Evolutionary conservation across 2,888 invertebrate genomes (phyloP).

Genomic region (Lasius platythorax): DNA sequence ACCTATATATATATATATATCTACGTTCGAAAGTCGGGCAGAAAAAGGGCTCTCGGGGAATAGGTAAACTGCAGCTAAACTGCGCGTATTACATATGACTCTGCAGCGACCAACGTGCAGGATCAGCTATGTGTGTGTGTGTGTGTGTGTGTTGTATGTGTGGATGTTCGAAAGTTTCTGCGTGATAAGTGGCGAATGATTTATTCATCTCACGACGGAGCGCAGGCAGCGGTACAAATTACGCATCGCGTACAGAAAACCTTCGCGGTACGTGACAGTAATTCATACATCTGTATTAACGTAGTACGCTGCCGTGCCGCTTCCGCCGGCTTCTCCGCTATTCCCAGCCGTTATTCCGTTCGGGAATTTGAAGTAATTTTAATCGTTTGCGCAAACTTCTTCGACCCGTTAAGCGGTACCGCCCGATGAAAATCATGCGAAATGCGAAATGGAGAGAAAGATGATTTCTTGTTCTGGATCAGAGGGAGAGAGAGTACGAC

Average conservation of each 20-base stretch:
- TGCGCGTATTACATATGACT: slow-evolving; percentile 56
- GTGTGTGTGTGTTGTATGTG: neutral
- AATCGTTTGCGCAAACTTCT: slow-evolving; percentile 56
- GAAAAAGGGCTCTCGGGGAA: slow-evolving; percentile 55
- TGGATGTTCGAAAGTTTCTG: slow-evolving; percentile 70
- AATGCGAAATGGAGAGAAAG: slow-evolving; percentile 17
- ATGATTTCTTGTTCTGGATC: slow-evolving; percentile 23
- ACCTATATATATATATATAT: neutral
- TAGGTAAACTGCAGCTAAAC: slow-evolving; percentile 47
- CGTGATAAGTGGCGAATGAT: slow-evolving; percentile 75
- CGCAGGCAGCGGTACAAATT: slow-evolving; percentile 75
- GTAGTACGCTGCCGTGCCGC: slow-evolving; percentile 30
- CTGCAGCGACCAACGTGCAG: slow-evolving; percentile 26
- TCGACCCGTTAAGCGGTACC: slow-evolving; percentile 27
- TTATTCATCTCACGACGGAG: slow-evolving; percentile 74
- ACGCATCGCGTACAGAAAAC: slow-evolving; percentile 77
- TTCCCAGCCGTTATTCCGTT: slow-evolving; percentile 40
- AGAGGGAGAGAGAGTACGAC: no score
- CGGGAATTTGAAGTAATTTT: slow-evolving; percentile 57
- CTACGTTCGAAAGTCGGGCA: slow-evolving; percentile 35
- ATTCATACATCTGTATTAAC: slow-evolving; percentile 75
- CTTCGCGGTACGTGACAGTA: slow-evolving; percentile 75
- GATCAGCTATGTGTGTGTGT: slow-evolving; percentile 23
- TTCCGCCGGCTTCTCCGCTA: slow-evolving; percentile 47
- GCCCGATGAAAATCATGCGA: neutral